Conservation (phyloP, 2,113 vertebrate species). For the Phasianus colchicus region DNA sequence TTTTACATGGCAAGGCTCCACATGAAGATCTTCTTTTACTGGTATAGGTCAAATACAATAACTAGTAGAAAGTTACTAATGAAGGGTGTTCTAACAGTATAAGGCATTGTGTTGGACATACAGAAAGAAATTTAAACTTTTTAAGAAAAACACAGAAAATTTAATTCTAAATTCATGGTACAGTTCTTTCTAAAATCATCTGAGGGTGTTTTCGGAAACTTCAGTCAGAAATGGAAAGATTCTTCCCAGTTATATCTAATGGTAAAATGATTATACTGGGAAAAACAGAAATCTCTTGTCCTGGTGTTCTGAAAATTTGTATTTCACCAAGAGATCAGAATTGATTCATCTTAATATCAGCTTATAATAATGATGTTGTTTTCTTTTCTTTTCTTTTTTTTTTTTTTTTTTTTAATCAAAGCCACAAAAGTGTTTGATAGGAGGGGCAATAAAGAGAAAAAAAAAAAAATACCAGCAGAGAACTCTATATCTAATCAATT, state of each 20-base stretch:
- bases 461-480: background rate
- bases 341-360: background rate
- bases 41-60: background rate
- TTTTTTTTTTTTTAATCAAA: constrained; percentile 14
- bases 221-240: background rate
- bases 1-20: background rate
- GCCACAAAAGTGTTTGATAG: background rate
- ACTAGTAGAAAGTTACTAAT: background rate
- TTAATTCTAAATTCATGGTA: background rate
- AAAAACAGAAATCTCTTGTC: constrained; percentile 43
- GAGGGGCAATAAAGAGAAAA: constrained; percentile 15
- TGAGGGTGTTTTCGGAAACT: background rate
- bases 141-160: background rate
- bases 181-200: constrained; percentile 2
- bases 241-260: constrained; percentile 29
- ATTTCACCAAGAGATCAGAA: background rate
- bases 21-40: background rate
- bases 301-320: constrained; percentile 10
- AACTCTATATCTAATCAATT: background rate
- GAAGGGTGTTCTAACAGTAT: background rate
- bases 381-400: background rate
- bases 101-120: background rate
- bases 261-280: constrained; percentile 7
- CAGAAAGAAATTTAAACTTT: background rate
- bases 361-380: background rate